These are phyloP conservation scores for Thinocorus orbignyianus DNA, from an alignment of 2,113 vertebrate species.

Conservation along the genomic window DNA sequence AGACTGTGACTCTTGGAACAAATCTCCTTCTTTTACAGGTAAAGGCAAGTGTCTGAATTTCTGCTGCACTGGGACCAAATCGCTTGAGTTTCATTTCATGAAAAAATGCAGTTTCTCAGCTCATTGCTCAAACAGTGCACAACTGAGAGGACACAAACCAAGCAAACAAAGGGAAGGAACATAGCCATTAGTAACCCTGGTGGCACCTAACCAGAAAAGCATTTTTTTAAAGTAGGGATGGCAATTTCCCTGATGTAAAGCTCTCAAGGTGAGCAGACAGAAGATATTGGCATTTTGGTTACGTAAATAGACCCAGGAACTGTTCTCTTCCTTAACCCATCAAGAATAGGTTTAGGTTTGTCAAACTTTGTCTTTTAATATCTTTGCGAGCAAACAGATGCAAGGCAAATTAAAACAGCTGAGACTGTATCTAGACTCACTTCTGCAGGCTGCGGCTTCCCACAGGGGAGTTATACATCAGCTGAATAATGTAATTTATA, in stretches of 20 bases:
- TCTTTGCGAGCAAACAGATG: not conserved
- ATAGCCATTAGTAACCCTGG: not conserved
- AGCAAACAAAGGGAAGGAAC: not conserved
- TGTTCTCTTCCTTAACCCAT: not conserved
- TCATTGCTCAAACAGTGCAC: not conserved
- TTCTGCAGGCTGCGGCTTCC: not conserved
- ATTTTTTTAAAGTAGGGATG: not conserved
- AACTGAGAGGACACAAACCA: not conserved
- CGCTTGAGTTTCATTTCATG: not conserved
- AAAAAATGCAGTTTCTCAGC: conserved; percentile 13
- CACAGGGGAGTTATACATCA: not conserved
- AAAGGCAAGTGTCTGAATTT: not conserved
- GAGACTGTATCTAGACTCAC: not conserved
- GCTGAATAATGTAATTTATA: not conserved
- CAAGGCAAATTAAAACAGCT: conserved; percentile 1
- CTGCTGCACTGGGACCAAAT: not conserved
- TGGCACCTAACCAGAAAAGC: not conserved
- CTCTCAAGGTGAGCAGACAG: not conserved
- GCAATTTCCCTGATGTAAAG: not conserved
- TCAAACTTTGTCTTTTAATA: not conserved
- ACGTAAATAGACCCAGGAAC: not conserved
- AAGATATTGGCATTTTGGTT: not conserved
- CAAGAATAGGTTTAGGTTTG: not conserved
- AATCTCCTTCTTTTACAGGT: not conserved
- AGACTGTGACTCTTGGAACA: not conserved